These are phyloP conservation scores for Abrostola tripartita DNA, from an alignment of 2,888 invertebrate genomes.

Conservation along the genomic window DNA sequence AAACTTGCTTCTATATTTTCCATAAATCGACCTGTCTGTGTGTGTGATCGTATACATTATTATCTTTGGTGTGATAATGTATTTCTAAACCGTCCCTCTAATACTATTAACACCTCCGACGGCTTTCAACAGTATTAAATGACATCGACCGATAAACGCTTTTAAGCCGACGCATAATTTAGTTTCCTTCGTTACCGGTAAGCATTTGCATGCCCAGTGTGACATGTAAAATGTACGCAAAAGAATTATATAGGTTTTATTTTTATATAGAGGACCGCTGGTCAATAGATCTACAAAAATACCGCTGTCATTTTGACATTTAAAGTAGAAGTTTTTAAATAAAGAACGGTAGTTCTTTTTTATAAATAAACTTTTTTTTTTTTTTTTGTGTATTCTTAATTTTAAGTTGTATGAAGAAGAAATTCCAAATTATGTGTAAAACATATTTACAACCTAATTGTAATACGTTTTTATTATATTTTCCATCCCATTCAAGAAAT, in stretches of 20 bases:
- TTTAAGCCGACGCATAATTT: constrained; percentile 69
- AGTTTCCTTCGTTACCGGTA: constrained; percentile 56
- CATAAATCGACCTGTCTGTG: not conserved
- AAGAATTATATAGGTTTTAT: constrained; percentile 35
- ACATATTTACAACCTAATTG: no score
- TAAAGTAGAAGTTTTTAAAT: no score
- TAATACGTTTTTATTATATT: no score
- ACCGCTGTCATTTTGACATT: no score
- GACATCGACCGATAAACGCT: constrained; percentile 72
- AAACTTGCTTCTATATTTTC: not conserved
- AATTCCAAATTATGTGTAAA: no score
- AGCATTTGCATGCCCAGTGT: constrained; percentile 40
- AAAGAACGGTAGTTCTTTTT: no score
- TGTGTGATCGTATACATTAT: not conserved
- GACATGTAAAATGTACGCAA: constrained; percentile 32
- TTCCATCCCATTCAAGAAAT: no score
- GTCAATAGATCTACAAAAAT: no score
- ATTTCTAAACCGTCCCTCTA: constrained; percentile 35
- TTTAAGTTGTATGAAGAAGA: no score
- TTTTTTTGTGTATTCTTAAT: no score
- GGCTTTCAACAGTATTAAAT: constrained; percentile 59
- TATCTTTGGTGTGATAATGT: constrained; percentile 3
- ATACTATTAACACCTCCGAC: constrained; percentile 64
- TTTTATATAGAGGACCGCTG: no score
- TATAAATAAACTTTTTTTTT: no score